A percentile compares a stretch with the other conserved stretches of the same genome.
phyloP scores from a whole-genome alignment of 2,888 invertebrate species.

The Dicranocentrus wangi region DNA sequence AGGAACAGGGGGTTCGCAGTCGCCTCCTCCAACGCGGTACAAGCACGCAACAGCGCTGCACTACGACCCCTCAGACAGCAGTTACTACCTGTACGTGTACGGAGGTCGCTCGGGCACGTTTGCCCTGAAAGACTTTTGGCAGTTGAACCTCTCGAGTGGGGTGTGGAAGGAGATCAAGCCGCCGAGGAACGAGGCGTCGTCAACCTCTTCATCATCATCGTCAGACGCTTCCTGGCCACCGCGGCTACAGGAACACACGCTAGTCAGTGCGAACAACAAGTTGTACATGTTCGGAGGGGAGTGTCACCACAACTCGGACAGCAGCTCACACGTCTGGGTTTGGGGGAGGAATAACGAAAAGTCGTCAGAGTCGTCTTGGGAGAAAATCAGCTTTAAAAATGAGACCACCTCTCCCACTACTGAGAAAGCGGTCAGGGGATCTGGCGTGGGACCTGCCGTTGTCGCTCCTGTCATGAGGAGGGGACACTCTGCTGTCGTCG shows the following conservation, averaged over 20 bases:
- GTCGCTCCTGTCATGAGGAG: conserved; percentile 84
- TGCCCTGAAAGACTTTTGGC: conserved; percentile 90
- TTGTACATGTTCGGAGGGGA: conserved; percentile 92
- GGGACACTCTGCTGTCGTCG: conserved; percentile 87
- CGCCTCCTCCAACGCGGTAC: conserved; percentile 46
- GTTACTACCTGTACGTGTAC: conserved; percentile 82
- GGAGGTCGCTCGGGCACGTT: conserved; percentile 89
- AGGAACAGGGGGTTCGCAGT: not conserved
- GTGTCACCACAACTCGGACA: conserved; percentile 28
- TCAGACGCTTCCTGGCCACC: conserved; percentile 79
- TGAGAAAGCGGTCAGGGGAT: not conserved
- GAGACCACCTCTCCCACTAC: no score
- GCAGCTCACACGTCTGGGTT: conserved; percentile 41
- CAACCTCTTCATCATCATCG: no score
- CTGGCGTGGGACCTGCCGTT: not conserved
- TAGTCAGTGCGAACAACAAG: conserved; percentile 83
- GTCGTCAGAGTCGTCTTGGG: conserved; percentile 10
- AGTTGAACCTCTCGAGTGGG: conserved; percentile 82
- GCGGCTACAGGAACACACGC: conserved; percentile 88
- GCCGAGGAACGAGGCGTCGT: conserved; percentile 71
- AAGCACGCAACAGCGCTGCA: conserved; percentile 46
- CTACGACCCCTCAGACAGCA: not conserved
- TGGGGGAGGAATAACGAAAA: conserved; percentile 19
- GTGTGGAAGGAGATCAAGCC: conserved; percentile 66
- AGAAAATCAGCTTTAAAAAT: conserved; percentile 42